phyloP scores from a whole-genome alignment of 2,797 vertebrate species.

The Hylomyscus alleni region DNA sequence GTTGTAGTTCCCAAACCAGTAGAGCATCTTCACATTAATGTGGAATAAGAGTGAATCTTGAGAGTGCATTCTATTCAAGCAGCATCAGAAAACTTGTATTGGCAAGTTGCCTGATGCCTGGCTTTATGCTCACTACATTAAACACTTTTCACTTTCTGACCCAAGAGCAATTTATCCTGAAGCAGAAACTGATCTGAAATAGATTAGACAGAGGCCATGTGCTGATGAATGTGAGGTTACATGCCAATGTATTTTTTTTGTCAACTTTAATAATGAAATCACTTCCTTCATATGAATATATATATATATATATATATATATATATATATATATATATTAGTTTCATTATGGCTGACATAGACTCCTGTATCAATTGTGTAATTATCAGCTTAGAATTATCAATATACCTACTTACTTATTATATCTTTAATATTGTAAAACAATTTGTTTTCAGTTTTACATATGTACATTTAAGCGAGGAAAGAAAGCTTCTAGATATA shows the following conservation, averaged over 20 bases:
- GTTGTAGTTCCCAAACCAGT: too few relatives aligned
- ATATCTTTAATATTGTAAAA: neutral
- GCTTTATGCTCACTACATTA: neutral
- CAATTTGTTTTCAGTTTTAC: neutral
- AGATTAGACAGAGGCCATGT: neutral
- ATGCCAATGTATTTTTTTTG: neutral
- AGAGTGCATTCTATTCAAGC: neutral
- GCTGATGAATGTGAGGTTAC: neutral
- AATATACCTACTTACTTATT: neutral
- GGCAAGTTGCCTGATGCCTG: neutral
- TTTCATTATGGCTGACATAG: neutral
- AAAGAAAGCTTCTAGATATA: conserved; percentile 5
- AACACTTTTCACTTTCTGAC: neutral
- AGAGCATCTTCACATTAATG: neutral
- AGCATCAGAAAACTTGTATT: neutral
- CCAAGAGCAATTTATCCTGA: neutral
- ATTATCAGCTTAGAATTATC: neutral
- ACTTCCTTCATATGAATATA: neutral
- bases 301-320: neutral
- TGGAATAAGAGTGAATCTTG: neutral
- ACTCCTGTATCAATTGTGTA: neutral
- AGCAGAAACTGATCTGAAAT: neutral
- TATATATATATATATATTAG: neutral
- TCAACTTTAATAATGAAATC: neutral
- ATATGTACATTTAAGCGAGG: neutral